Evolutionary conservation across 2,888 invertebrate species (phyloP).

Genomic region (Hirtodrosophila trivittata): DNA sequence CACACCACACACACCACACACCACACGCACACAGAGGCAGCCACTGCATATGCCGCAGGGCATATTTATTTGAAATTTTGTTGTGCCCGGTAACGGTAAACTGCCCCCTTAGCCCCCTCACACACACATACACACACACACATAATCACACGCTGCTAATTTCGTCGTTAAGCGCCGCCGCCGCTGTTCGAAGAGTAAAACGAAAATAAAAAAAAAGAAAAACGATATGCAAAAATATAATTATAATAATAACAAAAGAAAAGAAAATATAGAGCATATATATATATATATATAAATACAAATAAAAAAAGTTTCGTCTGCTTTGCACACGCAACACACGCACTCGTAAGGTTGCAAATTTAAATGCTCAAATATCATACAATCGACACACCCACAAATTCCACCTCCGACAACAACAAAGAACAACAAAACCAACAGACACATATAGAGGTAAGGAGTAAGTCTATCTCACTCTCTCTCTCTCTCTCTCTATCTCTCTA

Average conservation of each 20-base stretch:
- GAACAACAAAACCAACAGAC: constrained; percentile 53
- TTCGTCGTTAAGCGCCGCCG: constrained; percentile 42
- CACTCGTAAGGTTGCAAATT: constrained; percentile 44
- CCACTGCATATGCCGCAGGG: constrained; percentile 19
- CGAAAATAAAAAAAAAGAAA: constrained; percentile 12
- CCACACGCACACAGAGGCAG: constrained; percentile 4
- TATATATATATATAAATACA: constrained; percentile 1
- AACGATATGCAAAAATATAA: background rate
- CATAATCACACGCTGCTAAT: constrained; percentile 41
- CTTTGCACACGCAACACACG: constrained; percentile 57
- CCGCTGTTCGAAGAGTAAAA: background rate
- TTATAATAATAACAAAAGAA: constrained; percentile 7
- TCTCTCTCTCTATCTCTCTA: constrained; percentile 19
- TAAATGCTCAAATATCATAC: constrained; percentile 48
- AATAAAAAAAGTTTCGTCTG: constrained; percentile 39
- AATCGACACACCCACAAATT: constrained; percentile 42
- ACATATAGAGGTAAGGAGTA: constrained; percentile 62
- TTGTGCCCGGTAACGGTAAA: constrained; percentile 31
- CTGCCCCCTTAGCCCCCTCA: constrained; percentile 17
- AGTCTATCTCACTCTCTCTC: constrained; percentile 43
- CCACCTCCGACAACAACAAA: constrained; percentile 28
- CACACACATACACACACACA: constrained; percentile 7
- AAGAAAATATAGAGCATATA: constrained; percentile 2
- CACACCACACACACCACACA: constrained; percentile 9
- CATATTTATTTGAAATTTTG: constrained; percentile 43